A percentile compares a stretch with the other conserved stretches of the same genome.
These are phyloP conservation scores for Pogonognathellus flavescens DNA, from an alignment of 1,140 invertebrate species.

Conservation along the genomic window DNA sequence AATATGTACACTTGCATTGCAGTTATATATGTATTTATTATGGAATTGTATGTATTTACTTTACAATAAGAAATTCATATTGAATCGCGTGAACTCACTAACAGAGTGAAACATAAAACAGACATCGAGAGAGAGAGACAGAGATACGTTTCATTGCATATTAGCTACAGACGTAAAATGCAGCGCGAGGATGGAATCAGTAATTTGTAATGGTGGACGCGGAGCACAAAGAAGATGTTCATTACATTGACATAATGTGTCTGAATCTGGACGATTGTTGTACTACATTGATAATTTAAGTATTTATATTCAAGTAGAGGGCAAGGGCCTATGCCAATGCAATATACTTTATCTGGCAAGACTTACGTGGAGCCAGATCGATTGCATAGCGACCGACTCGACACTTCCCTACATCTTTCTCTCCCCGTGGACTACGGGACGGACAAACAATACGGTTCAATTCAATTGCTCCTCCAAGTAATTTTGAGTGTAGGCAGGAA, in stretches of 20 bases:
- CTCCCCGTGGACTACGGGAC: neutral
- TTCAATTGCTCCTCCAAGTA: conserved; percentile 7
- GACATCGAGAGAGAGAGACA: too few relatives aligned
- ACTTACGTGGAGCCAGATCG: conserved; percentile 25
- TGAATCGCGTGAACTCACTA: too few relatives aligned
- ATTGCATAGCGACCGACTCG: conserved; percentile 2
- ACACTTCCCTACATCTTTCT: conserved; percentile 11
- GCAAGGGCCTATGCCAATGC: neutral
- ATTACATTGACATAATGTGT: conserved; percentile 13
- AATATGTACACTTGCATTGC: too few relatives aligned
- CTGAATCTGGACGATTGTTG: neutral
- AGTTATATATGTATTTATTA: too few relatives aligned
- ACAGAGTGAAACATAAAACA: too few relatives aligned
- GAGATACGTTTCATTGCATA: too few relatives aligned
- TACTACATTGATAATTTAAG: neutral
- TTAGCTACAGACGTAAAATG: neutral
- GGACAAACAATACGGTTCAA: neutral
- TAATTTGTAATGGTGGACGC: neutral
- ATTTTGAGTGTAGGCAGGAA: conserved; percentile 29
- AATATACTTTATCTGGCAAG: conserved; percentile 6
- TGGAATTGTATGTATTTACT: too few relatives aligned
- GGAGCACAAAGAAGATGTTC: neutral
- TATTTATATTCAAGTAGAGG: conserved; percentile 19
- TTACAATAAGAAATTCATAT: too few relatives aligned
- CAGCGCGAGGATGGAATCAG: neutral